phyloP scores from a whole-genome alignment of 2,888 invertebrate species.

The Calameuta pallipes region DNA sequence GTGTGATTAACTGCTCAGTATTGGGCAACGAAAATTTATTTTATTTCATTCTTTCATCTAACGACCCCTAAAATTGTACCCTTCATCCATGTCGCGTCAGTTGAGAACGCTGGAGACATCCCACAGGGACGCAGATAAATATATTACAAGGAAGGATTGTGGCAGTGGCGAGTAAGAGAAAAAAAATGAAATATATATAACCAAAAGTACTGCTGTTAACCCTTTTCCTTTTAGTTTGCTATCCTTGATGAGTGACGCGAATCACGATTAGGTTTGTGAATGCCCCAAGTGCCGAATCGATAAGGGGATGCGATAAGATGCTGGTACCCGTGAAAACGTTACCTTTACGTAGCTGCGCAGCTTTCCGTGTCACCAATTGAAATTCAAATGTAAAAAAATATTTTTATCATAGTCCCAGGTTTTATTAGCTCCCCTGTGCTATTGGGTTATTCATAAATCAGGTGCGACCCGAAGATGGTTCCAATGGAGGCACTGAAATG shows the following conservation, averaged over 20 bases:
- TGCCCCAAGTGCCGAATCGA: no score
- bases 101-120: not conserved
- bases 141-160: not conserved
- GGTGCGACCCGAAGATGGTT: no score
- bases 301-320: not conserved
- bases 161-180: not conserved
- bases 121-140: not conserved
- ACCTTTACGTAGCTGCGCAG: not conserved
- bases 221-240: not conserved
- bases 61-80: not conserved
- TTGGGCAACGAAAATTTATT: not conserved
- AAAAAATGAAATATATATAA: not conserved
- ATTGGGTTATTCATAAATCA: no score
- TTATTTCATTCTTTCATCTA: not conserved
- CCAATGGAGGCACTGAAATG: no score
- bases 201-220: not conserved
- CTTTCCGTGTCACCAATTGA: not conserved
- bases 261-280: not conserved
- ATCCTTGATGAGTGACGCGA: not conserved
- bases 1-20: not conserved
- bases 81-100: not conserved
- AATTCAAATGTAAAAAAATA: not conserved
- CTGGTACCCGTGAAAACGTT: not conserved
- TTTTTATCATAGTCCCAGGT: no score
- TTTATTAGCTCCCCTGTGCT: no score